Conservation (phyloP, 2,113 vertebrate species). For the Asarcornis scutulata region DNA sequence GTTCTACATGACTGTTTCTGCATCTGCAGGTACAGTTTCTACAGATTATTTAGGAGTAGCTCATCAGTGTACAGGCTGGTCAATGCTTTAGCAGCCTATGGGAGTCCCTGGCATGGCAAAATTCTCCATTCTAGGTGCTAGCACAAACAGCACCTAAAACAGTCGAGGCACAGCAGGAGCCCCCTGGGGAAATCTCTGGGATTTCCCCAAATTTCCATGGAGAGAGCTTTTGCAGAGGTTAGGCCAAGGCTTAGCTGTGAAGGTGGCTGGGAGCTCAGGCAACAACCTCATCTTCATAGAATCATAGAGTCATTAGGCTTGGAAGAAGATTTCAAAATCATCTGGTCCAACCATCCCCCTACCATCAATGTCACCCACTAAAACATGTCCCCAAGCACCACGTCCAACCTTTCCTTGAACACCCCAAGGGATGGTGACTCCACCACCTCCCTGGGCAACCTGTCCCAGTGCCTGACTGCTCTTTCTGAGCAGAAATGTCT, state of each 20-base stretch:
- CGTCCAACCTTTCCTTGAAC: too few relatives aligned
- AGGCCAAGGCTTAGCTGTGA: neutral
- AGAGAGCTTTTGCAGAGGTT: neutral
- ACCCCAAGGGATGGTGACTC: too few relatives aligned
- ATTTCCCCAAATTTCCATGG: neutral
- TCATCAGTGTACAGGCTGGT: neutral
- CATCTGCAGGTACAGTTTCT: neutral
- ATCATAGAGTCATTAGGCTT: too few relatives aligned
- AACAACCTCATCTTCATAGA: neutral
- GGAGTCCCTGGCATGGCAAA: neutral
- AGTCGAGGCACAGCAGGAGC: neutral
- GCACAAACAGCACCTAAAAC: neutral
- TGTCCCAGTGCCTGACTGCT: too few relatives aligned
- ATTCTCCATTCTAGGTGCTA: neutral
- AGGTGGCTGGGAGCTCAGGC: neutral
- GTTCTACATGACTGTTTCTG: neutral
- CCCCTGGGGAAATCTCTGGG: neutral
- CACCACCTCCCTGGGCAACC: too few relatives aligned
- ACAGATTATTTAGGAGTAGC: neutral
- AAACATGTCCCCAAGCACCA: too few relatives aligned
- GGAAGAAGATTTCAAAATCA: too few relatives aligned
- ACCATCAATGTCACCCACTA: too few relatives aligned
- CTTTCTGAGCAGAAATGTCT: too few relatives aligned
- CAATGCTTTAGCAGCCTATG: neutral
- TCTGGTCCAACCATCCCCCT: too few relatives aligned